These are phyloP conservation scores for Cherax destructor DNA, from an alignment of 1,140 invertebrate genomes.

Conservation along the genomic window DNA sequence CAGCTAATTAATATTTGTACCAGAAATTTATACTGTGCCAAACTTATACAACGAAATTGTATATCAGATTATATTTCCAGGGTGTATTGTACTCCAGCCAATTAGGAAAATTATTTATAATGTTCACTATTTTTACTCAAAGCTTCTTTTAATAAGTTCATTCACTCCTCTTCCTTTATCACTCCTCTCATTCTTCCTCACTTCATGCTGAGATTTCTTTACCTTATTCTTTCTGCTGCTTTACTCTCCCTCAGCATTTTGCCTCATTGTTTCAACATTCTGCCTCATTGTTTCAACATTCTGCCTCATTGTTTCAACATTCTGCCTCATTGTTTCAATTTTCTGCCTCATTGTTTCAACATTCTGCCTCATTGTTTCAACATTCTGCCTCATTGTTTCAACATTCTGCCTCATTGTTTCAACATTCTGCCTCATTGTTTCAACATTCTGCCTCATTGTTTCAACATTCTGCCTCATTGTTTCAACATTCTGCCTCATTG, in stretches of 20 bases:
- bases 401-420: not conserved
- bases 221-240: not conserved
- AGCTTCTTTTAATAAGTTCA: not conserved
- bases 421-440: not conserved
- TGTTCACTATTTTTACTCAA: too few species aligned
- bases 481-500: too few species aligned
- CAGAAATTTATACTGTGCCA: too few species aligned
- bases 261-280: not conserved
- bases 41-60: too few species aligned
- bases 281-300: too few species aligned
- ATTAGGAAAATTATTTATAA: too few species aligned
- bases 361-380: not conserved
- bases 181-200: not conserved
- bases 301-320: too few species aligned
- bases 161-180: not conserved
- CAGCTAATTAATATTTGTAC: too few species aligned
- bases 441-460: too few species aligned
- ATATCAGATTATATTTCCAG: too few species aligned
- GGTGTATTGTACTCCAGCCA: too few species aligned
- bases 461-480: too few species aligned
- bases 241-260: not conserved
- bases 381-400: not conserved
- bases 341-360: not conserved
- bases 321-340: not conserved
- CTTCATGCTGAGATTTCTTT: not conserved